phyloP scores from a whole-genome alignment of 2,113 vertebrate genomes.

The Oryzias curvinotus region DNA sequence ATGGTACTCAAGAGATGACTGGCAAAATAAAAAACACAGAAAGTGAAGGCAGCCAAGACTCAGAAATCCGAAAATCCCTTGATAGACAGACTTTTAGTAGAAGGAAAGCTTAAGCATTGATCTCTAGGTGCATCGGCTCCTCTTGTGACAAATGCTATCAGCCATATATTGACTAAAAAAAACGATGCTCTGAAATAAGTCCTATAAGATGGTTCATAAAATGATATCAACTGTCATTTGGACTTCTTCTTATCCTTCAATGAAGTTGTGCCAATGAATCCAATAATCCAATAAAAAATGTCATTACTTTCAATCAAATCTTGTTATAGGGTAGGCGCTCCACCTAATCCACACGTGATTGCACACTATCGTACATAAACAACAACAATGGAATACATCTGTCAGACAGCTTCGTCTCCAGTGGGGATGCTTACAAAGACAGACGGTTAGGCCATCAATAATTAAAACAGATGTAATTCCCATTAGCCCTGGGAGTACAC shows the following conservation, averaged over 20 bases:
- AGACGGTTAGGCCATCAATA: constrained; percentile 78
- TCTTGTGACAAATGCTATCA: constrained; percentile 40
- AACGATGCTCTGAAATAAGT: constrained; percentile 3
- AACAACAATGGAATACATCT: constrained; percentile 58
- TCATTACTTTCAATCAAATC: constrained; percentile 12
- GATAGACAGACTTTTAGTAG: constrained; percentile 43
- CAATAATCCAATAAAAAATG: constrained; percentile 1
- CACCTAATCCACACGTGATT: constrained; percentile 24
- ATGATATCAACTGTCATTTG: background rate
- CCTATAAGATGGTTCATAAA: constrained; percentile 12
- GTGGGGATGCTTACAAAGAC: constrained; percentile 64
- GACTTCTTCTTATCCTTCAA: background rate
- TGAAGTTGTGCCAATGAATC: constrained; percentile 11
- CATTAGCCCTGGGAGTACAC: constrained; percentile 69
- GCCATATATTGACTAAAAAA: constrained; percentile 31
- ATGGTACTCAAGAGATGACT: constrained; percentile 57
- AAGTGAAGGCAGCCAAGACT: constrained; percentile 52
- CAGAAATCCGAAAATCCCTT: constrained; percentile 41
- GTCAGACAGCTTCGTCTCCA: constrained; percentile 52
- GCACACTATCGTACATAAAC: constrained; percentile 48
- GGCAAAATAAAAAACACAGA: constrained; percentile 49
- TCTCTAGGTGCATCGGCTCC: constrained; percentile 38
- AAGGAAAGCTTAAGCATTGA: constrained; percentile 22
- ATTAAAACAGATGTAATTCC: constrained; percentile 81
- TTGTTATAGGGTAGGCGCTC: background rate